Evolutionary conservation across 2,888 invertebrate genomes (phyloP).

Genomic region (Lasius platythorax): DNA sequence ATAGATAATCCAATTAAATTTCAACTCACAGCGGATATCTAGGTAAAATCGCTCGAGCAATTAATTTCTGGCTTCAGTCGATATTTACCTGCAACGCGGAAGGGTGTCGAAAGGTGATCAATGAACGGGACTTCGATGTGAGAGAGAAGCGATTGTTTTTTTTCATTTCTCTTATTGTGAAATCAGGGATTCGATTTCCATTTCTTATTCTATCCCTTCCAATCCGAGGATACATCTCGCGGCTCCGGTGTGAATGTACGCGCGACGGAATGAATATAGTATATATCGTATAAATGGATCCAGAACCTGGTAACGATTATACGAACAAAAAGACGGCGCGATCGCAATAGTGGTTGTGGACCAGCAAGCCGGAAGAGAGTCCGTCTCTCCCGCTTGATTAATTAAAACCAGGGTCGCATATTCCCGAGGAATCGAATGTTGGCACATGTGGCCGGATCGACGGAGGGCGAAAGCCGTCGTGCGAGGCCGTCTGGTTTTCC

Average conservation of each 20-base stretch:
- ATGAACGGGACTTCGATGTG: constrained; percentile 34
- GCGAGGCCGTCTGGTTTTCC: constrained; percentile 64
- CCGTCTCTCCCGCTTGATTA: constrained; percentile 75
- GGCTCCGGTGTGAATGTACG: constrained; percentile 37
- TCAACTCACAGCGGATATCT: constrained; percentile 41
- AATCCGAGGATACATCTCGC: constrained; percentile 33
- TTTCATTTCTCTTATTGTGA: constrained; percentile 17
- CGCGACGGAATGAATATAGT: background rate
- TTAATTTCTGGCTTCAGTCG: constrained; percentile 48
- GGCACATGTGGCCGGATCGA: constrained; percentile 68
- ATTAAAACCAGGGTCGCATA: constrained; percentile 77
- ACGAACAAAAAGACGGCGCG: constrained; percentile 58
- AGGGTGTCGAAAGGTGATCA: constrained; percentile 50
- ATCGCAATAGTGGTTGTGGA: constrained; percentile 21
- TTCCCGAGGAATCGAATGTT: constrained; percentile 77
- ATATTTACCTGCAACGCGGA: constrained; percentile 43
- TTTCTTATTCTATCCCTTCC: constrained; percentile 61
- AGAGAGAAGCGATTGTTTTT: constrained; percentile 40
- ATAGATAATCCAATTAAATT: constrained; percentile 59
- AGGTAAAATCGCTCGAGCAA: constrained; percentile 52
- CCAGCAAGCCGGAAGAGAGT: constrained; percentile 52
- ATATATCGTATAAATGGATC: constrained; percentile 16
- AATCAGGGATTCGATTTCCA: constrained; percentile 56
- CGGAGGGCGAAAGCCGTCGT: constrained; percentile 48
- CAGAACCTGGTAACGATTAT: constrained; percentile 64